Conservation (phyloP, 2,113 vertebrate species). For the Scolopax mira region DNA sequence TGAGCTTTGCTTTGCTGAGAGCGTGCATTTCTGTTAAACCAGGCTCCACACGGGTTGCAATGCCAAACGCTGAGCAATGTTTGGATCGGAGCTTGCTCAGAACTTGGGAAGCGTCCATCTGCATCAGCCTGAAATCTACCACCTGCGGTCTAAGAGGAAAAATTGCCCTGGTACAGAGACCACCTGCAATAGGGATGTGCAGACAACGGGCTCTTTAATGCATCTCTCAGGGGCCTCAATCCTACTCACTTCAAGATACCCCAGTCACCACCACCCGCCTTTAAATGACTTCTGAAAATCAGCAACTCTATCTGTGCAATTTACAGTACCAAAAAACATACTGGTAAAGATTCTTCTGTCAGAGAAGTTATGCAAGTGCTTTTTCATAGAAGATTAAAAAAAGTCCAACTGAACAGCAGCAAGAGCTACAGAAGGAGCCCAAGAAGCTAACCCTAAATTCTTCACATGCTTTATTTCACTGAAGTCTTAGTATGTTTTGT, state of each 20-base stretch:
- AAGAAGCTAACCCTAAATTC: not conserved
- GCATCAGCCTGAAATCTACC: not conserved
- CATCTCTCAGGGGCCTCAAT: not conserved
- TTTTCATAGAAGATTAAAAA: not conserved
- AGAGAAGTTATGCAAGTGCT: not conserved
- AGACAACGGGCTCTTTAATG: not conserved
- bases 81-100: not conserved
- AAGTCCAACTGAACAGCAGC: not conserved
- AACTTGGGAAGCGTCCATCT: not conserved
- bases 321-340: not conserved
- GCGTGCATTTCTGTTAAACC: accelerated
- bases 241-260: not conserved
- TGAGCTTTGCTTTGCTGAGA: not conserved
- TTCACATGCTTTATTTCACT: not conserved
- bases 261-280: not conserved
- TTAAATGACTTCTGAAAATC: not conserved
- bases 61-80: not conserved
- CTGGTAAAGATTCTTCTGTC: not conserved
- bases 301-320: not conserved
- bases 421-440: not conserved
- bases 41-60: not conserved
- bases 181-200: not conserved
- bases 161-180: not conserved
- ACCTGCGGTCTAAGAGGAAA: not conserved
- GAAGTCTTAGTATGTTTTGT: not conserved